Base-by-base conservation (phyloP, 2,113 vertebrate genomes). In the Dasyornis broadbenti region DNA sequence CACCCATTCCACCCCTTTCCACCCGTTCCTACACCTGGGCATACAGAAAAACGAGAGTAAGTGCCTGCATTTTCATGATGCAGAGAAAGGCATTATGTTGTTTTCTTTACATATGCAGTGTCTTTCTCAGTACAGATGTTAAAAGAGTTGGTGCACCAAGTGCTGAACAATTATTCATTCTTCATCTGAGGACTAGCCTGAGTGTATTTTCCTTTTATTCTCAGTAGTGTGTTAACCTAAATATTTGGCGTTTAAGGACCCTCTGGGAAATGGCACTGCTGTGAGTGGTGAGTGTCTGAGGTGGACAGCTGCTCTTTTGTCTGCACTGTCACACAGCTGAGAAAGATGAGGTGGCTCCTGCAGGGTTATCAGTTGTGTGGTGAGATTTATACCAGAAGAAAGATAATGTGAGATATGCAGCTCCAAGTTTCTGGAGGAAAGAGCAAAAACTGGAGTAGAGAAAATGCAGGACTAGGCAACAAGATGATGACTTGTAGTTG, bases 241-340 rank as follows among this genome's bases (percentile, higher is more conserved):
- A 54, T 76, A 50, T 85, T 93, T 47, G 71, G 52, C 80, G 37
- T 59, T 86, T 52, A 86, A 89, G 4, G 10, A 64, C n/a, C 52
- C 90, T 54, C 59, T 88, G 78, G 79, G 82, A 70, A 88, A 82
- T n/a, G 69, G 18, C 37, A 27, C 40, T 53, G 39, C 23, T 50
- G 9, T 7, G 27, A 92, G 19, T 69, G 16, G 18, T 15, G 47
- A 82, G 85, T 50, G 50, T 52, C 30, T 20, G 1, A 47, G 63
- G 39, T 69, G 66, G 63, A 76, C 57, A 89, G 81, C 70, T 91
- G 91, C 59, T 88, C 57, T 93, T 94, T 90, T 90, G 64, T 87
- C 61, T 90, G 49, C 30, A 15, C 59, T 70, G 70, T 79, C 70
- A 84, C 54, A 79, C 6, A 79, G 61, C 39, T 76, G 81, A 91